Conservation (phyloP, 2,888 invertebrate genomes). For the Lepidochitona cinerea region DNA sequence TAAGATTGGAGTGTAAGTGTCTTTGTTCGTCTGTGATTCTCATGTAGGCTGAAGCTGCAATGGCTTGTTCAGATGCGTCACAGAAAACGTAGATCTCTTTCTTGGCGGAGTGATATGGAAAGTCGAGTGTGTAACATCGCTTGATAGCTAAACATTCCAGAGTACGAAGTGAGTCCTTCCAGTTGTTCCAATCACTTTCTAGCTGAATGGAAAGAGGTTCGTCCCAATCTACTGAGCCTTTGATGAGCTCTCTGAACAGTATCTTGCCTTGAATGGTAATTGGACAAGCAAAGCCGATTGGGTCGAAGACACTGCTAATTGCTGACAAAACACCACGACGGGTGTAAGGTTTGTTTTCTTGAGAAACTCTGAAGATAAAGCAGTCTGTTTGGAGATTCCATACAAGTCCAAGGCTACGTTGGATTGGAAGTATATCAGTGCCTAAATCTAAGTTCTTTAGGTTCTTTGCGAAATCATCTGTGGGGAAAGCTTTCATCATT, state of each 20-base stretch:
- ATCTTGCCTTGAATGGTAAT: constrained; percentile 17
- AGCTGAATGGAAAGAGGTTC: no score
- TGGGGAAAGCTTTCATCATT: not conserved
- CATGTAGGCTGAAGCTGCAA: no score
- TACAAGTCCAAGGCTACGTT: constrained; percentile 4
- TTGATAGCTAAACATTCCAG: no score
- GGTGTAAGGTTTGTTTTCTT: constrained; percentile 10
- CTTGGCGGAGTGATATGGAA: no score
- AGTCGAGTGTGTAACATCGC: no score
- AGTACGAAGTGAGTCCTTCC: constrained; percentile 13
- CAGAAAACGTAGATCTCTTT: no score
- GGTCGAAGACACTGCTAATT: constrained; percentile 22
- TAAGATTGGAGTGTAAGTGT: no score
- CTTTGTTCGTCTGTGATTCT: no score
- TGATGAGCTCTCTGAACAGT: constrained; percentile 11
- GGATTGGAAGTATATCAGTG: not conserved
- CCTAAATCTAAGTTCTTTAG: not conserved
- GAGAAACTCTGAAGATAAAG: not conserved
- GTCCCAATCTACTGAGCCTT: constrained; percentile 12
- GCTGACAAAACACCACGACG: constrained; percentile 20
- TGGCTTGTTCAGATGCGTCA: no score
- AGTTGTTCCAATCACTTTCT: constrained; percentile 19
- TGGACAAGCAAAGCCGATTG: constrained; percentile 18
- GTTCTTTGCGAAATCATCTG: not conserved
- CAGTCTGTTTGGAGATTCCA: constrained; percentile 4